phyloP scores from a whole-genome alignment of 2,797 vertebrate species.

The Botia almorhae region DNA sequence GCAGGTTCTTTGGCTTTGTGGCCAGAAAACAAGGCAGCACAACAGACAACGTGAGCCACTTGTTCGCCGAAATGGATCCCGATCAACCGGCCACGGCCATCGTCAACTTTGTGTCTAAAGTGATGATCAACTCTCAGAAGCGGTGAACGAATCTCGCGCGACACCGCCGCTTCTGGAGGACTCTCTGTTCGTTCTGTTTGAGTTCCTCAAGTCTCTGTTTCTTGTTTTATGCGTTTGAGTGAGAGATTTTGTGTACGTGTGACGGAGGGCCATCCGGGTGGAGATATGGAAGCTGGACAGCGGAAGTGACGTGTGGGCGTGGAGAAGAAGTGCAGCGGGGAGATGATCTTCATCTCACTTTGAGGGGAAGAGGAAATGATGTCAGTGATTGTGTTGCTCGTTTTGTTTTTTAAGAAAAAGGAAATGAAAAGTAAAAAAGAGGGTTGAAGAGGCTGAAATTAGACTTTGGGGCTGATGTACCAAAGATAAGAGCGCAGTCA shows the following conservation, averaged over 20 bases:
- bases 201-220: slow-evolving; percentile 56
- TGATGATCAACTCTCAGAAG: slow-evolving; percentile 92
- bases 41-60: slow-evolving; percentile 97
- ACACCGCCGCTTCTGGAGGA: slow-evolving; percentile 56
- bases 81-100: slow-evolving; percentile 94
- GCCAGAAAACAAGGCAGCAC: slow-evolving; percentile 97
- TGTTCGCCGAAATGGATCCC: slow-evolving; percentile 94
- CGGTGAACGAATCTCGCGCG: slow-evolving; percentile 80
- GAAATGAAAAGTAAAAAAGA: slow-evolving; percentile 70
- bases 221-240: slow-evolving; percentile 61
- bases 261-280: slow-evolving; percentile 82
- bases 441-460: slow-evolving; percentile 69
- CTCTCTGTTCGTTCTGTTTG: slow-evolving; percentile 56
- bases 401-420: slow-evolving; percentile 53
- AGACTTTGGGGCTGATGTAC: slow-evolving; percentile 77
- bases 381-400: slow-evolving; percentile 62
- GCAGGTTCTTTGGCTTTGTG: slow-evolving; percentile 95
- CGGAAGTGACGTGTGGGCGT: slow-evolving; percentile 87
- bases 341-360: slow-evolving; percentile 63
- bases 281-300: slow-evolving; percentile 84
- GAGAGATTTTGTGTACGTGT: slow-evolving; percentile 40
- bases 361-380: slow-evolving; percentile 69
- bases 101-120: slow-evolving; percentile 95
- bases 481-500: slow-evolving; percentile 75
- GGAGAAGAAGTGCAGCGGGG: slow-evolving; percentile 73